Evolutionary conservation across 2,888 invertebrate genomes (phyloP).

Genomic region (Sarcophaga subvicina): DNA sequence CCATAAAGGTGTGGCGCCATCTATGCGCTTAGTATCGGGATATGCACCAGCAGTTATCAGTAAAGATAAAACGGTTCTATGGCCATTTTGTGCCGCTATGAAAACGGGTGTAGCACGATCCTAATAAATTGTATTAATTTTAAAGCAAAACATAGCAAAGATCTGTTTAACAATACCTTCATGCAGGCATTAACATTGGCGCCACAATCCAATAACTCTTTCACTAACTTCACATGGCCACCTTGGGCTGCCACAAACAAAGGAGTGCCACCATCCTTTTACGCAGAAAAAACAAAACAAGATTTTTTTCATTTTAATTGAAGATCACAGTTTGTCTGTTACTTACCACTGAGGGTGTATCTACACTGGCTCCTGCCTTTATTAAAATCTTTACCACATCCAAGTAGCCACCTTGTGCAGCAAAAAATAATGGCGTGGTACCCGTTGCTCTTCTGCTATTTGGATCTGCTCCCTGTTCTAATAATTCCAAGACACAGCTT

Average conservation of each 20-base stretch:
- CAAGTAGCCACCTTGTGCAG: slow-evolving; percentile 94
- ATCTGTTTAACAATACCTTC: slow-evolving; percentile 84
- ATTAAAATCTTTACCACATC: slow-evolving; percentile 91
- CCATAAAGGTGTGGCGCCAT: slow-evolving; percentile 95
- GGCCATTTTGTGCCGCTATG: slow-evolving; percentile 97
- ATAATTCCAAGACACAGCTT: slow-evolving; percentile 91
- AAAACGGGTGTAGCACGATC: slow-evolving; percentile 96
- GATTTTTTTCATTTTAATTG: background rate
- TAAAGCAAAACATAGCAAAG: background rate
- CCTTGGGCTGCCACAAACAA: slow-evolving; percentile 95
- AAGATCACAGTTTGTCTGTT: background rate
- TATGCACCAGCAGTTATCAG: slow-evolving; percentile 89
- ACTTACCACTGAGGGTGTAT: slow-evolving; percentile 90
- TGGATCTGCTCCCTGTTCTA: slow-evolving; percentile 96
- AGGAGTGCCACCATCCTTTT: slow-evolving; percentile 96
- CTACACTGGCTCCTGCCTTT: slow-evolving; percentile 89
- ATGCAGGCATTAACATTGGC: slow-evolving; percentile 91
- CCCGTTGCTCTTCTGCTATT: slow-evolving; percentile 94
- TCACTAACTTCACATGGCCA: slow-evolving; percentile 93
- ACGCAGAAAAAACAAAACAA: background rate
- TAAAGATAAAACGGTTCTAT: slow-evolving; percentile 89
- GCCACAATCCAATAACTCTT: slow-evolving; percentile 91
- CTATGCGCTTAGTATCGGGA: slow-evolving; percentile 89
- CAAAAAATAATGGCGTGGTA: slow-evolving; percentile 96
- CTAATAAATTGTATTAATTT: slow-evolving; percentile 82